Conservation (phyloP, 1,140 invertebrate genomes). For the Trichonephila inaurata region DNA sequence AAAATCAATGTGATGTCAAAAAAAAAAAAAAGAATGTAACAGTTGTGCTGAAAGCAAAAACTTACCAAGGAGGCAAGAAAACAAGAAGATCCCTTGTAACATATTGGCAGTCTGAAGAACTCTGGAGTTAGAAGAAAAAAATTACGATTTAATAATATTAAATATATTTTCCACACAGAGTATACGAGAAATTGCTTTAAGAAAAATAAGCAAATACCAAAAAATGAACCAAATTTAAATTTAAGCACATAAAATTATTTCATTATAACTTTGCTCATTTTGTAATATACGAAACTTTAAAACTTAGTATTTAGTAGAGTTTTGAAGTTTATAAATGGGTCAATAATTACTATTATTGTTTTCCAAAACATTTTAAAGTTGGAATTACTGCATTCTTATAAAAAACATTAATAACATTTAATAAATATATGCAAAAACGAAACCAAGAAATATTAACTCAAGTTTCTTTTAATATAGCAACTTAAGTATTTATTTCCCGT, state of each 20-base stretch:
- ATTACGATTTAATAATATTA: neutral
- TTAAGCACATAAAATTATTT: neutral
- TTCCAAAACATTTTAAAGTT: too few relatives aligned
- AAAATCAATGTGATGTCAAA: neutral
- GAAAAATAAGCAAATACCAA: neutral
- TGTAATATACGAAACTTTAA: too few relatives aligned
- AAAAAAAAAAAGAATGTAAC: neutral
- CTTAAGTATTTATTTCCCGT: too few relatives aligned
- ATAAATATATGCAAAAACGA: too few relatives aligned
- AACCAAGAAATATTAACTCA: too few relatives aligned
- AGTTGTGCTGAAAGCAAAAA: neutral
- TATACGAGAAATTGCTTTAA: neutral
- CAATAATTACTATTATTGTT: too few relatives aligned
- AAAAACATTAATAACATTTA: too few relatives aligned
- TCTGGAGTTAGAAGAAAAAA: neutral
- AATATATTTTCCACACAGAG: neutral
- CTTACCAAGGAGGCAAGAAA: slow-evolving; percentile 4
- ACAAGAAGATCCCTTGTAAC: neutral
- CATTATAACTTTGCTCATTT: neutral
- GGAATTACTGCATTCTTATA: too few relatives aligned
- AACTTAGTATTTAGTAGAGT: too few relatives aligned
- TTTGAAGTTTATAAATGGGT: too few relatives aligned
- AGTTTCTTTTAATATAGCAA: too few relatives aligned
- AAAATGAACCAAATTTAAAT: neutral
- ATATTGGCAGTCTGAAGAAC: neutral